Percentiles rank a stretch among this genome's conserved stretches.
These are phyloP conservation scores for Diogma glabrata DNA, from an alignment of 2,888 invertebrate genomes.

Conservation along the genomic window DNA sequence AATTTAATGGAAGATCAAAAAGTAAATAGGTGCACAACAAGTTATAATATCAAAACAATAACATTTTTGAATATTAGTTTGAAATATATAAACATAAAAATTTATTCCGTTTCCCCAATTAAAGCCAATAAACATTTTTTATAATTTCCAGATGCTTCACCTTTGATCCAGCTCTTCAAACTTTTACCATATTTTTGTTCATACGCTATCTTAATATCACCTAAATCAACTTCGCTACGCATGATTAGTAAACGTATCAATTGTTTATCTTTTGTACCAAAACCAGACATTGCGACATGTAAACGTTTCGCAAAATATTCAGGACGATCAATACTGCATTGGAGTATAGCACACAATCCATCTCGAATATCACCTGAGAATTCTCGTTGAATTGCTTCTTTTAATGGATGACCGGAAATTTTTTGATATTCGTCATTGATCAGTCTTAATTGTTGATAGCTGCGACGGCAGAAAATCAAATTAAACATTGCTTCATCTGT, in stretches of 20 bases:
- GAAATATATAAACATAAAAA: too few species aligned
- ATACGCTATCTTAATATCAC: slow-evolving; percentile 71
- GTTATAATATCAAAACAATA: too few species aligned
- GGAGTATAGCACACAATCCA: slow-evolving; percentile 69
- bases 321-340: slow-evolving; percentile 65
- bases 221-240: slow-evolving; percentile 73
- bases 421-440: slow-evolving; percentile 43
- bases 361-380: slow-evolving; percentile 71
- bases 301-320: slow-evolving; percentile 78
- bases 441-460: slow-evolving; percentile 46
- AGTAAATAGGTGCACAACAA: too few species aligned
- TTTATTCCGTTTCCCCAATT: slow-evolving; percentile 45
- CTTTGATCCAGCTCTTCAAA: slow-evolving; percentile 69
- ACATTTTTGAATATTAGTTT: too few species aligned
- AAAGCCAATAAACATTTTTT: slow-evolving; percentile 70
- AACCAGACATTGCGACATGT: slow-evolving; percentile 78
- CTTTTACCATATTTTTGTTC: slow-evolving; percentile 60
- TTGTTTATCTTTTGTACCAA: slow-evolving; percentile 78
- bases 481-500: slow-evolving; percentile 84
- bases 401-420: slow-evolving; percentile 67
- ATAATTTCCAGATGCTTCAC: slow-evolving; percentile 77
- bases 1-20: too few species aligned
- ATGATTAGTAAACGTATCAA: slow-evolving; percentile 77
- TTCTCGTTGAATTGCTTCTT: slow-evolving; percentile 67
- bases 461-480: slow-evolving; percentile 68